A percentile compares a stretch with the other conserved stretches of the same genome.
Evolutionary conservation across 2,888 invertebrate genomes (phyloP).

Genomic region (Catocala nupta): DNA sequence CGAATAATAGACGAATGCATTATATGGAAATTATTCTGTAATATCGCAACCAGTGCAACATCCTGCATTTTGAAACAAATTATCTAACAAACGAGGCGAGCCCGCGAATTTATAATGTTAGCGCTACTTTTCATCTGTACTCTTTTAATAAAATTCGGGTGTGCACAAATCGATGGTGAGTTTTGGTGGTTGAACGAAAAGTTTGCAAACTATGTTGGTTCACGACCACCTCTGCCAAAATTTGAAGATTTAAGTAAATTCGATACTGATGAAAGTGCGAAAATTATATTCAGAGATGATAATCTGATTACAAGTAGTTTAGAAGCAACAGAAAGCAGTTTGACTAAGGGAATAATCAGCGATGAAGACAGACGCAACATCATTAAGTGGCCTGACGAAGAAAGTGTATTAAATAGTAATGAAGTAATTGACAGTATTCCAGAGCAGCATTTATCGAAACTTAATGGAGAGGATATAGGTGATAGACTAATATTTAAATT

Average conservation of each 20-base stretch:
- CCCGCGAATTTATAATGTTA: constrained; percentile 58
- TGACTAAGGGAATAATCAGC: neutral
- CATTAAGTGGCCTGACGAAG: constrained; percentile 36
- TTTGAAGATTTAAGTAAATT: constrained; percentile 71
- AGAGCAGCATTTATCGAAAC: constrained; percentile 21
- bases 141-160: constrained; percentile 54
- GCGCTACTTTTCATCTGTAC: constrained; percentile 52
- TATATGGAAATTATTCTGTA: constrained; percentile 68
- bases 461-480: constrained; percentile 27
- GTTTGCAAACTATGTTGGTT: constrained; percentile 59
- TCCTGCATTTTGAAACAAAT: constrained; percentile 69
- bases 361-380: constrained; percentile 12
- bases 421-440: constrained; percentile 6
- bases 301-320: constrained; percentile 35
- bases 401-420: constrained; percentile 10
- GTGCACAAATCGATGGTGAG: constrained; percentile 73
- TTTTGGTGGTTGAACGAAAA: constrained; percentile 81
- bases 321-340: constrained; percentile 17
- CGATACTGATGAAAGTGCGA: constrained; percentile 75
- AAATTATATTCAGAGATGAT: constrained; percentile 69
- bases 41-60: constrained; percentile 69
- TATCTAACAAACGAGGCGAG: constrained; percentile 48
- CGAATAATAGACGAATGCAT: constrained; percentile 66
- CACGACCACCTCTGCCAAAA: constrained; percentile 60
- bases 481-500: constrained; percentile 65